phyloP scores from a whole-genome alignment of 1,140 invertebrate genomes.

The Cylas formicarius region DNA sequence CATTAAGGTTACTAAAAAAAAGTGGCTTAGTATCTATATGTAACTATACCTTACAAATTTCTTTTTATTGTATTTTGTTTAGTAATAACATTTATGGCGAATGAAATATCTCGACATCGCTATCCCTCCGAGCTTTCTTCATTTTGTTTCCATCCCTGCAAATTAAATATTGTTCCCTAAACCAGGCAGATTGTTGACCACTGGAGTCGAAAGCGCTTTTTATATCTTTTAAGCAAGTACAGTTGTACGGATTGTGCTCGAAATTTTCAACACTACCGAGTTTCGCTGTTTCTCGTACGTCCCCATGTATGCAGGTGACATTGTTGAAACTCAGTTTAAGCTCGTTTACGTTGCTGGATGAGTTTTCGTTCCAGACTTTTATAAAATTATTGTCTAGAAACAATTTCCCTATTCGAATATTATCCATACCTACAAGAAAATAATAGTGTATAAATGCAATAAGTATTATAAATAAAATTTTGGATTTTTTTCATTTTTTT shows the following conservation, averaged over 20 bases:
- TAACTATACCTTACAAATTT: too few relatives aligned
- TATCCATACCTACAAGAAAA: slow-evolving; percentile 6
- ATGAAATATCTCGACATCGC: too few relatives aligned
- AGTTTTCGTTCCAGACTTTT: slow-evolving; percentile 8
- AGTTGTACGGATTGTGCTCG: slow-evolving; percentile 12
- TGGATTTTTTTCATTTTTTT: too few relatives aligned
- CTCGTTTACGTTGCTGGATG: slow-evolving; percentile 15
- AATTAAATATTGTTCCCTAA: slow-evolving; percentile 5
- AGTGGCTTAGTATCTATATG: too few relatives aligned
- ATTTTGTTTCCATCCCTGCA: slow-evolving; percentile 1
- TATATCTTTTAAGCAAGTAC: slow-evolving; percentile 13
- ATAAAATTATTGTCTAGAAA: slow-evolving; percentile 15
- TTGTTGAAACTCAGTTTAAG: slow-evolving; percentile 13
- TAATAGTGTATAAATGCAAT: too few relatives aligned
- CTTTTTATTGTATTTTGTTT: too few relatives aligned
- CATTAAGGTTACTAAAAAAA: too few relatives aligned
- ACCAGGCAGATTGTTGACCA: slow-evolving; percentile 9
- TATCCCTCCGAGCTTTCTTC: neutral
- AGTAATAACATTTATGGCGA: too few relatives aligned
- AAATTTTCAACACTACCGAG: slow-evolving; percentile 12
- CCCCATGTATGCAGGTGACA: slow-evolving; percentile 10
- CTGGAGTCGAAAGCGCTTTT: slow-evolving; percentile 7
- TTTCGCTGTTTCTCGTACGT: slow-evolving; percentile 13
- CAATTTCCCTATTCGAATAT: slow-evolving; percentile 8
- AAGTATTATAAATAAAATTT: too few relatives aligned